These are phyloP conservation scores for Eupeodes corollae DNA, from an alignment of 1,140 invertebrate species.

Conservation along the genomic window DNA sequence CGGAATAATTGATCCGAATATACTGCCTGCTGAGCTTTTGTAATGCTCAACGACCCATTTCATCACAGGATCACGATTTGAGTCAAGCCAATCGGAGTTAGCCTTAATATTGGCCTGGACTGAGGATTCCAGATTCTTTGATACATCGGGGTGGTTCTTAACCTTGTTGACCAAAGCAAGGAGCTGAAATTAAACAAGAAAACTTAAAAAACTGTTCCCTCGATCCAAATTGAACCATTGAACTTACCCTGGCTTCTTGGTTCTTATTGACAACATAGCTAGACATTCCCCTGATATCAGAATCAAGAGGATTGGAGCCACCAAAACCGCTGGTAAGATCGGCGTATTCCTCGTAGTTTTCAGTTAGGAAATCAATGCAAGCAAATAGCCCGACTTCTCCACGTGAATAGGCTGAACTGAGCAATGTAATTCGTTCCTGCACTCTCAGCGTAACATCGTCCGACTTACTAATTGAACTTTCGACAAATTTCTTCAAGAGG, in stretches of 20 bases:
- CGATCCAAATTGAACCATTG: too few relatives aligned
- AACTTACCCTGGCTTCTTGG: conserved; percentile 14
- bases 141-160: conserved; percentile 12
- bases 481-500: conserved; percentile 20
- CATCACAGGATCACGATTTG: conserved; percentile 22
- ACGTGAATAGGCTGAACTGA: conserved; percentile 22
- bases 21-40: not conserved
- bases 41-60: conserved; percentile 9
- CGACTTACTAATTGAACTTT: conserved; percentile 13
- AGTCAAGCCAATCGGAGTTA: conserved; percentile 19
- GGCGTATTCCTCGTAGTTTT: conserved; percentile 19
- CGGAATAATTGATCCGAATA: not conserved
- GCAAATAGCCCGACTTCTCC: conserved; percentile 19
- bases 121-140: conserved; percentile 11
- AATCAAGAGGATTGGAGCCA: conserved; percentile 19
- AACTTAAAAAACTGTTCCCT: not conserved
- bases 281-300: conserved; percentile 20
- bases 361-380: conserved; percentile 20
- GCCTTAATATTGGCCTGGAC: conserved; percentile 16
- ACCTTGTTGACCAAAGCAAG: conserved; percentile 16
- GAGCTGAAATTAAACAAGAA: conserved; percentile 4
- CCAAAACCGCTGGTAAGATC: conserved; percentile 21
- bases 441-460: conserved; percentile 13
- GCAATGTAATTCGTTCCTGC: conserved; percentile 24
- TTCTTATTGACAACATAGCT: conserved; percentile 17